Conservation (phyloP, 2,113 vertebrate genomes). For the Pachycephala philippinensis region DNA sequence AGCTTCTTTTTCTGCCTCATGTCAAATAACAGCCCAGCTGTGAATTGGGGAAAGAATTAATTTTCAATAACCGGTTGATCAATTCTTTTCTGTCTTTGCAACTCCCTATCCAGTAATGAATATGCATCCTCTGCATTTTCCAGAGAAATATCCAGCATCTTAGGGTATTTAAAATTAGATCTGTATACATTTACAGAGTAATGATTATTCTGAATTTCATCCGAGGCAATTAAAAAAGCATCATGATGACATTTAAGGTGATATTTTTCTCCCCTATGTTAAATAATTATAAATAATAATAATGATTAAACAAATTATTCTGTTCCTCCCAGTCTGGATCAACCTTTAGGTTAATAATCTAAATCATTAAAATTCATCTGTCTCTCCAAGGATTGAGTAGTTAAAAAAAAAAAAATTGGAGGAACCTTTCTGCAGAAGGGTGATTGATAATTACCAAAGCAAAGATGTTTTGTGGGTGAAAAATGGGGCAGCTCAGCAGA, state of each 20-base stretch:
- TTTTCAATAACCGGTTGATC: constrained; percentile 56
- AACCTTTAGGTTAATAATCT: constrained; percentile 81
- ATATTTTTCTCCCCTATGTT: constrained; percentile 77
- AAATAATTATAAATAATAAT: constrained; percentile 84
- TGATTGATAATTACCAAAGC: constrained; percentile 76
- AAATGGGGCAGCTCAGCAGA: constrained; percentile 11
- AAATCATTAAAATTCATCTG: constrained; percentile 79
- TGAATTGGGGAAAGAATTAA: constrained; percentile 24
- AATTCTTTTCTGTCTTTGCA: constrained; percentile 49
- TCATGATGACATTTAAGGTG: constrained; percentile 80
- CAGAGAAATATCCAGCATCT: constrained; percentile 63
- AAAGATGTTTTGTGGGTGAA: constrained; percentile 24
- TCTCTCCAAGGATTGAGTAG: constrained; percentile 74
- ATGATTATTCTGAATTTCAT: constrained; percentile 75
- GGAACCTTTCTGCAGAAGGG: constrained; percentile 66
- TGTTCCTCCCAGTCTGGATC: constrained; percentile 71
- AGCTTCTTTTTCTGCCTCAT: background rate
- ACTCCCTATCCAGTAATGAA: constrained; percentile 36
- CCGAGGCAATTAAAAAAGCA: constrained; percentile 78
- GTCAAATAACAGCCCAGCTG: background rate
- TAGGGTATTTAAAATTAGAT: constrained; percentile 73
- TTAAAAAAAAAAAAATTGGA: constrained; percentile 64
- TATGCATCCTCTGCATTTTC: constrained; percentile 61
- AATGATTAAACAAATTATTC: constrained; percentile 80
- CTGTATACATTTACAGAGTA: constrained; percentile 66